phyloP scores from a whole-genome alignment of 2,113 vertebrate genomes.

The Sigmodon hispidus region DNA sequence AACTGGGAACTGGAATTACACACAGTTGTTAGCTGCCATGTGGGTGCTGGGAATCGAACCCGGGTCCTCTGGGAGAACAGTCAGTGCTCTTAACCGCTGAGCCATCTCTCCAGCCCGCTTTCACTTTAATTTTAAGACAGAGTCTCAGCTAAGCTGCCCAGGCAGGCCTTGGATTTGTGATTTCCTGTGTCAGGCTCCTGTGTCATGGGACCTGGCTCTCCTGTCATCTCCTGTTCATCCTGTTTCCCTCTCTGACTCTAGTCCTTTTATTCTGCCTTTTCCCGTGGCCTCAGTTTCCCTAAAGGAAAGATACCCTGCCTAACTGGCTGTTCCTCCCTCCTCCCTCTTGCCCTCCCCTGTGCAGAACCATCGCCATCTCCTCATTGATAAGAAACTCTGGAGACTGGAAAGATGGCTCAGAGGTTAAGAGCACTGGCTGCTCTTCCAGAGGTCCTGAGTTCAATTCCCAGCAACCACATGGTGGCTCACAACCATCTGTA shows the following conservation, averaged over 20 bases:
- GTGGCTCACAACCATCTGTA: too few relatives aligned
- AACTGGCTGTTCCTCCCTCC: not conserved
- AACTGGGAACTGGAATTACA: too few relatives aligned
- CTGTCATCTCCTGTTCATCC: not conserved
- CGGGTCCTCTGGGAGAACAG: too few relatives aligned
- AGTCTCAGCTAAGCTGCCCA: not conserved
- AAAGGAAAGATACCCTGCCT: not conserved
- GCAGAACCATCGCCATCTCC: not conserved
- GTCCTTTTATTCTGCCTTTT: not conserved
- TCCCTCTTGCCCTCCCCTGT: not conserved
- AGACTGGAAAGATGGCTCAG: too few relatives aligned
- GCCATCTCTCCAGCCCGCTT: not conserved
- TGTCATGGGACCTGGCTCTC: not conserved
- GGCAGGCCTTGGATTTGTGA: not conserved
- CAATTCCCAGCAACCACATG: too few relatives aligned
- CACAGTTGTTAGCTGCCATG: too few relatives aligned
- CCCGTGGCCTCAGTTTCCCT: constrained; percentile 21
- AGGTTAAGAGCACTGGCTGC: too few relatives aligned
- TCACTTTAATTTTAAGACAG: not conserved
- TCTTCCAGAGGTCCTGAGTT: too few relatives aligned
- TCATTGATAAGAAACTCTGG: not conserved
- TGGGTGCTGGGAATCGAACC: too few relatives aligned
- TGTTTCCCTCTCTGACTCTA: not conserved
- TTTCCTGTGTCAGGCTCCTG: not conserved
- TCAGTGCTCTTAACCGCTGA: too few relatives aligned